phyloP scores from a whole-genome alignment of 2,888 invertebrate species.

The Rambutsinella grinnellia region DNA sequence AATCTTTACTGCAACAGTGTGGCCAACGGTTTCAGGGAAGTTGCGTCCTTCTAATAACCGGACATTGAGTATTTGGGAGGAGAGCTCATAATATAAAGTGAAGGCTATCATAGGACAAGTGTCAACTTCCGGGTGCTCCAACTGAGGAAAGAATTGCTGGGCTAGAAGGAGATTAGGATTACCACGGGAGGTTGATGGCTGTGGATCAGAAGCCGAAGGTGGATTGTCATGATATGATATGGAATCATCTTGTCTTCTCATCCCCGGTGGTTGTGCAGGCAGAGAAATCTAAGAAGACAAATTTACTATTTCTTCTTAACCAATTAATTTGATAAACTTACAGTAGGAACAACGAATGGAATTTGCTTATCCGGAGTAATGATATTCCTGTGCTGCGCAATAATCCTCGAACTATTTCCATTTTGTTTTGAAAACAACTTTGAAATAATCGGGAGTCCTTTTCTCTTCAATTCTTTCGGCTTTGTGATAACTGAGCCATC shows the following conservation, averaged over 20 bases:
- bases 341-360: constrained; percentile 65
- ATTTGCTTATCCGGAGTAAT: constrained; percentile 64
- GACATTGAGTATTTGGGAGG: constrained; percentile 60
- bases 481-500: constrained; percentile 7
- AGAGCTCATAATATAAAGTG: constrained; percentile 57
- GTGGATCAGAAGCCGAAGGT: constrained; percentile 22
- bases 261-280: constrained; percentile 43
- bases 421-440: constrained; percentile 35
- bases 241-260: neutral
- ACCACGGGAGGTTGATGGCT: constrained; percentile 29
- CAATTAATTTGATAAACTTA: constrained; percentile 28
- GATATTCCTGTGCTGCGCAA: constrained; percentile 61
- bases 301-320: neutral
- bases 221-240: neutral
- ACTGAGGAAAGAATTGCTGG: constrained; percentile 64
- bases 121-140: constrained; percentile 50
- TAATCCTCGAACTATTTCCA: constrained; percentile 35
- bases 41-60: constrained; percentile 61
- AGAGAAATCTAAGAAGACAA: constrained; percentile 35
- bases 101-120: constrained; percentile 60
- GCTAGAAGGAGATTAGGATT: constrained; percentile 34
- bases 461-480: neutral
- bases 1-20: constrained; percentile 62
- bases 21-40: constrained; percentile 55
- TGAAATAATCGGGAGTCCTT: constrained; percentile 23